phyloP scores from a whole-genome alignment of 2,113 vertebrate genomes.

The Chionodraco myersi region DNA sequence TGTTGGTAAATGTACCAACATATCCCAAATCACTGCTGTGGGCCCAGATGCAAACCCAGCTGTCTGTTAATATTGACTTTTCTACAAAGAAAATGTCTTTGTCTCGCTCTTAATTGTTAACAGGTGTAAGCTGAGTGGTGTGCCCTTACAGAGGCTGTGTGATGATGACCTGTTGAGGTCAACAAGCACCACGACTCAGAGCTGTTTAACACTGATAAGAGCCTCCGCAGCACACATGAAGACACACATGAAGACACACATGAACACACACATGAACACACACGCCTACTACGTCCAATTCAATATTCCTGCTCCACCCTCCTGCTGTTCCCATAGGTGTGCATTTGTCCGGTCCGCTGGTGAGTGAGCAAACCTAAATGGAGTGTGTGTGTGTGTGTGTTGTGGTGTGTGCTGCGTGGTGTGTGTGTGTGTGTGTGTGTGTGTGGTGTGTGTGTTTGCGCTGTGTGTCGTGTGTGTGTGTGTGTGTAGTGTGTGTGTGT shows the following conservation, averaged over 20 bases:
- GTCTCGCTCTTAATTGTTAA: conserved; percentile 28
- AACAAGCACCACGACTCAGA: conserved; percentile 40
- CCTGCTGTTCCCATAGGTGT: conserved; percentile 48
- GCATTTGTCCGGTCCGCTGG: conserved; percentile 35
- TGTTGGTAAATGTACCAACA: not conserved
- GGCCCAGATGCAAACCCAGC: not conserved
- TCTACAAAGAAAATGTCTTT: conserved; percentile 14
- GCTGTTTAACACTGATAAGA: conserved; percentile 64
- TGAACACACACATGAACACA: conserved; percentile 12
- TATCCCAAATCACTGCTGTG: not conserved
- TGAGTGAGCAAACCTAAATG: conserved; percentile 36
- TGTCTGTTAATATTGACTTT: conserved; percentile 30
- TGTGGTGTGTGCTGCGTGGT: fast-evolving
- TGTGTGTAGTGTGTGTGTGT: too few relatives aligned
- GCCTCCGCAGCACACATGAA: conserved; percentile 29
- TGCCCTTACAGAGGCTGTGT: conserved; percentile 33
- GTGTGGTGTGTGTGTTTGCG: not conserved
- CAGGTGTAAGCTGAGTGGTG: conserved; percentile 29
- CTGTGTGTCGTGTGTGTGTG: too few relatives aligned
- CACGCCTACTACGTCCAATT: conserved; percentile 21
- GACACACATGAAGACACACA: too few relatives aligned
- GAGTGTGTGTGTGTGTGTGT: not conserved
- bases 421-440: conserved; percentile 6
- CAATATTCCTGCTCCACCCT: conserved; percentile 41
- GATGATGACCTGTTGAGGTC: conserved; percentile 40